Evolutionary conservation across 2,888 invertebrate genomes (phyloP).

Genomic region (Spatulosminthurus flaviceps): DNA sequence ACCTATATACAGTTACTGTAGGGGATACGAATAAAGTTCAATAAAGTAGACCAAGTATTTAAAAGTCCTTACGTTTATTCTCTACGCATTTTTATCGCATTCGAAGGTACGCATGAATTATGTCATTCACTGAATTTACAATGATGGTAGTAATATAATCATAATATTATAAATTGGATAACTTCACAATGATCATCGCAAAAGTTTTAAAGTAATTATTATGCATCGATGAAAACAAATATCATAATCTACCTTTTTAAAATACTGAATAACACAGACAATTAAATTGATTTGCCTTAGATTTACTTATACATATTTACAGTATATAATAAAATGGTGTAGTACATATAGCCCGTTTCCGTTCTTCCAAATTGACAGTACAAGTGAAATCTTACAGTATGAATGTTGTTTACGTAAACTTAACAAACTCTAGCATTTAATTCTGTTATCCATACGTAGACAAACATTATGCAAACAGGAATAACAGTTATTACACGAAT

Average conservation of each 20-base stretch:
- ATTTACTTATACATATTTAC: neutral
- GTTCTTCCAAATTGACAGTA: neutral
- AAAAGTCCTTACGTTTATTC: slow-evolving; percentile 38
- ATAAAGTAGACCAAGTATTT: neutral
- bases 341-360: slow-evolving; percentile 7
- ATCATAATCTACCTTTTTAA: slow-evolving; percentile 32
- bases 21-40: neutral
- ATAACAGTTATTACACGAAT: too few species aligned
- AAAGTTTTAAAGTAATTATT: slow-evolving; percentile 20
- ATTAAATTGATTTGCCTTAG: slow-evolving; percentile 37
- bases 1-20: too few species aligned
- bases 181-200: slow-evolving; percentile 8
- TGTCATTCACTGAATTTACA: slow-evolving; percentile 36
- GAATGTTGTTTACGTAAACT: neutral
- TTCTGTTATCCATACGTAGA: too few species aligned
- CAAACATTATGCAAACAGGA: too few species aligned
- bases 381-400: neutral
- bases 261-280: slow-evolving; percentile 46
- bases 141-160: slow-evolving; percentile 2
- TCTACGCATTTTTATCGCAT: slow-evolving; percentile 44
- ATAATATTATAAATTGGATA: slow-evolving; percentile 9
- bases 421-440: too few species aligned
- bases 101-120: slow-evolving; percentile 44
- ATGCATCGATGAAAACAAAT: slow-evolving; percentile 39
- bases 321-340: neutral